Percentiles rank a stretch among this genome's conserved stretches.
These are phyloP conservation scores for Calonectris borealis DNA, from an alignment of 2,113 vertebrate genomes.

Conservation along the genomic window DNA sequence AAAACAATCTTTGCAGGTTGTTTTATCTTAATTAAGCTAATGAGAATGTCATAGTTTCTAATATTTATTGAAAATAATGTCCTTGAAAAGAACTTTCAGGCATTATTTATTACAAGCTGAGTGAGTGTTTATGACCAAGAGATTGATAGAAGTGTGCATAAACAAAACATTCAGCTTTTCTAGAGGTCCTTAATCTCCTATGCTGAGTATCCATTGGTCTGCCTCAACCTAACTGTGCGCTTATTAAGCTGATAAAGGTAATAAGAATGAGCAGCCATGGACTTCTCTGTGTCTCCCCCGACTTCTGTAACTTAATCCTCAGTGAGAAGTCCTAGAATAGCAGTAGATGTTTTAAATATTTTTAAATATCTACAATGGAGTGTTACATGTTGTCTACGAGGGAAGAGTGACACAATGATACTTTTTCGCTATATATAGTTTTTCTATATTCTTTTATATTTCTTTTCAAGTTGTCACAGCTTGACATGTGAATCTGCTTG, in stretches of 20 bases:
- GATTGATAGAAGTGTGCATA: background rate
- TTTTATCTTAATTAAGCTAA: conserved; percentile 4
- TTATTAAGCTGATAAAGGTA: background rate
- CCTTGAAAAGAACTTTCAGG: background rate
- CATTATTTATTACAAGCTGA: background rate
- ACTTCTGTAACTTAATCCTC: background rate
- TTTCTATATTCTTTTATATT: background rate
- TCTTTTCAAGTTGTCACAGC: background rate
- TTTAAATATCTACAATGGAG: background rate
- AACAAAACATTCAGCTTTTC: background rate
- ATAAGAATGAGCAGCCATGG: background rate
- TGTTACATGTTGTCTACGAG: background rate
- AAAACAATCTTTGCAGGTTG: background rate
- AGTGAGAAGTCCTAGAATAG: background rate
- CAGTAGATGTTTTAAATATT: background rate
- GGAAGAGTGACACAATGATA: background rate
- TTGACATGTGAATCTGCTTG: background rate
- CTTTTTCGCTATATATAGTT: background rate
- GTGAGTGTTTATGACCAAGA: background rate
- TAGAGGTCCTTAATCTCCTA: background rate
- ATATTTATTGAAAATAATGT: background rate
- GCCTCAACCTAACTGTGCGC: background rate
- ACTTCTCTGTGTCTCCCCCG: background rate
- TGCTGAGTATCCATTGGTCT: background rate
- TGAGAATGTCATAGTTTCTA: background rate